Base-by-base conservation (phyloP, 2,888 invertebrate species). In the Isotomurus palustris region DNA sequence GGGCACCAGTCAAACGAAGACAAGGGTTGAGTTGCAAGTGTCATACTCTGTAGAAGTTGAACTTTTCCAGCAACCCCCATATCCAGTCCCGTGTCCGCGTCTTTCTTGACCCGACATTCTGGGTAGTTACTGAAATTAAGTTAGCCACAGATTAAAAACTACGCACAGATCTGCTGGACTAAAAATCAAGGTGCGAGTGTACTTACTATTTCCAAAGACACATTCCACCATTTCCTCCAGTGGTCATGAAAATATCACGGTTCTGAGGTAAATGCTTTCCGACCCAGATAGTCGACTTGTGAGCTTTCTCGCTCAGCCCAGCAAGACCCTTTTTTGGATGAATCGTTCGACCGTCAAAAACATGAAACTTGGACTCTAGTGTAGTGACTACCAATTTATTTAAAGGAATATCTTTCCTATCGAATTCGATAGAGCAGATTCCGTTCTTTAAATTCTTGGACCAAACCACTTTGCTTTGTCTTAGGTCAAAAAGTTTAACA, bases 171-270 rank as follows among this genome's bases (percentile, higher is more conserved):
- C n/a, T n/a, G n/a, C n/a, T n/a, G n/a, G n/a, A n/a, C 32, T 32
- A 32, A 32, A 32, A 32, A 40, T n/a, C 19, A 17, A 6, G 6
- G 17, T 38, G 8, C 38, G 24, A 21, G 14, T 19, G 14, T 32
- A 53, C 62, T 83, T 81, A 91, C 87, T 96, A 95, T 80, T 93
- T 90, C 95, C 95, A 96, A n/a, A 96, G 78, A 63, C 87, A 84
- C 19, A 94, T 75, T n/a, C 90, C 86, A 6, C 96, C 96, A 67
- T 84, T 84, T 1, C 96, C 96, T 2, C 94, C 91, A 59, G 88
- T 85, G 0, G 94, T 92, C 72, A 88, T 81, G 73, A 95, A 96
- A 21, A 96, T 76, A 73, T 96, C 95, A 51, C 95, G 80, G 75
- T 96, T 94, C 76, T 95, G 95, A 0, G 96, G 96, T 48, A 94